Evolutionary conservation across 2,113 vertebrate species (phyloP).

Genomic region (Leptobrachium ailaonicum): DNA sequence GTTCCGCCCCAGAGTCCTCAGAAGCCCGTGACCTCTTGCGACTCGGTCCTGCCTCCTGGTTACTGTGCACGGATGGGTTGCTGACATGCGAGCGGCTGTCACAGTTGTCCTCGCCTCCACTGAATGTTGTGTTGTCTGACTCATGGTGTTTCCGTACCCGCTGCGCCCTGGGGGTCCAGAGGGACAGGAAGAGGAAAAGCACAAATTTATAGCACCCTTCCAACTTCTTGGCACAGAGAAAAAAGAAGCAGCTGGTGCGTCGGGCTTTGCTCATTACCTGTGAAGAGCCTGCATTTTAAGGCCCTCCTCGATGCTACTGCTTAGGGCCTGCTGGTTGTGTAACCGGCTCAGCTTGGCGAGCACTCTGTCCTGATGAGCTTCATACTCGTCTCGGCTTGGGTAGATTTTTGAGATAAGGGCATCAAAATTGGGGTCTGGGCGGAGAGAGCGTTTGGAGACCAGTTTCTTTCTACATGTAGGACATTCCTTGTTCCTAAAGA

Average conservation of each 20-base stretch:
- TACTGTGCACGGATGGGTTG: constrained; percentile 73
- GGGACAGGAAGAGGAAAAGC: neutral
- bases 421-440: constrained; percentile 86
- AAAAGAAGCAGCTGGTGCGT: neutral
- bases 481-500: constrained; percentile 85
- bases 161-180: constrained; percentile 70
- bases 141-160: constrained; percentile 81
- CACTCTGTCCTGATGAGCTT: constrained; percentile 85
- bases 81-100: constrained; percentile 75
- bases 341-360: constrained; percentile 83
- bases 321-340: constrained; percentile 85
- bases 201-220: neutral
- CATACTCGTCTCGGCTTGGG: constrained; percentile 87
- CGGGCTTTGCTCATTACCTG: constrained; percentile 64
- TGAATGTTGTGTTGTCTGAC: constrained; percentile 84
- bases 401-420: constrained; percentile 91
- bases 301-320: constrained; percentile 89
- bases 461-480: constrained; percentile 90
- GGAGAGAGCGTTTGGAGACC: constrained; percentile 84
- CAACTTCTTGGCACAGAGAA: neutral
- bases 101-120: constrained; percentile 82
- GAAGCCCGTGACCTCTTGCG: constrained; percentile 70
- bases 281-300: constrained; percentile 87
- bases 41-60: constrained; percentile 68
- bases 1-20: constrained; percentile 73